A percentile compares a stretch with the other conserved stretches of the same genome.
Conservation (phyloP, 2,888 invertebrate species). For the Oscheius sp. region DNA sequence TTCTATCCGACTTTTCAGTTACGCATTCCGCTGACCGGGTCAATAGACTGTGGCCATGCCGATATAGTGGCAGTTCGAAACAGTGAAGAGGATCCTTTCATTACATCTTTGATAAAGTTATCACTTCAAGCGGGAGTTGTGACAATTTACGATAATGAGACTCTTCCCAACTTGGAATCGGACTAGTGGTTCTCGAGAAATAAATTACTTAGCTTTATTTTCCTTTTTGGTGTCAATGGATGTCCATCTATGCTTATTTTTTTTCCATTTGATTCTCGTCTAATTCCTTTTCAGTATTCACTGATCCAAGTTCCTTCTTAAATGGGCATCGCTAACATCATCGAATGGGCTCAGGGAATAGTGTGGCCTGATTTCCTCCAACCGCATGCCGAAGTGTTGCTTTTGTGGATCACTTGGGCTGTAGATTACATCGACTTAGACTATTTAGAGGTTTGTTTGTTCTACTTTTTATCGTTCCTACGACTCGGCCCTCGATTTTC, state of each 20-base stretch:
- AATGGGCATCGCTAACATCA: conserved; percentile 56
- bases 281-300: not conserved
- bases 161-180: conserved; percentile 35
- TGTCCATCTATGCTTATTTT: conserved; percentile 10
- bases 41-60: conserved; percentile 63
- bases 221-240: not conserved
- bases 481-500: not conserved
- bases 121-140: conserved; percentile 52
- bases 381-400: conserved; percentile 68
- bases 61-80: conserved; percentile 59
- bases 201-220: conserved; percentile 17
- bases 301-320: too few species aligned
- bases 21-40: conserved; percentile 65
- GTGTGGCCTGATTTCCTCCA: conserved; percentile 71
- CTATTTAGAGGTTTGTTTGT: conserved; percentile 66
- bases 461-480: not conserved
- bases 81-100: conserved; percentile 44
- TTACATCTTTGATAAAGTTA: conserved; percentile 50
- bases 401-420: conserved; percentile 64
- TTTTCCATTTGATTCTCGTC: not conserved
- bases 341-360: conserved; percentile 56
- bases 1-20: conserved; percentile 46
- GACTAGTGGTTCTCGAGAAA: conserved; percentile 13
- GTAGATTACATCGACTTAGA: conserved; percentile 71
- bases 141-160: conserved; percentile 60